Percentiles rank a stretch among this genome's conserved stretches.
Conservation (phyloP, 2,888 invertebrate genomes). For the Pheosia tremula region DNA sequence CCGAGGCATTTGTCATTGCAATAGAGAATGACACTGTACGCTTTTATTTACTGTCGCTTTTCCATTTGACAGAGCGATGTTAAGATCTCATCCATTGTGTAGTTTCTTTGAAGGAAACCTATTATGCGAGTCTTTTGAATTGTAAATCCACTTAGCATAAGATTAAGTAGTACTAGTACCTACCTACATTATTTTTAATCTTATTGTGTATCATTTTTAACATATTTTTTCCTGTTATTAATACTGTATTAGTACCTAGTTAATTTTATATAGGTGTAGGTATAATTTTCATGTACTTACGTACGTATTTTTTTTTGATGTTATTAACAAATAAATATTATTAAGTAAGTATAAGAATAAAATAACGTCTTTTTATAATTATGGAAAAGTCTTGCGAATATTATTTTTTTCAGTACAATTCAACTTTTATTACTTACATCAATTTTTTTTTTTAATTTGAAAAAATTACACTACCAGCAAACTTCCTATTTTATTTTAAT, state of each 20-base stretch:
- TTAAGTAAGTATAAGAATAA: no score
- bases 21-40: constrained; percentile 39
- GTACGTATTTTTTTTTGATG: not conserved
- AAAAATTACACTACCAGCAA: no score
- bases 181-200: constrained; percentile 23
- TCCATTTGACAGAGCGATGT: constrained; percentile 56
- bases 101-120: constrained; percentile 42
- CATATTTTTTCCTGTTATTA: constrained; percentile 1
- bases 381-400: no score
- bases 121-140: constrained; percentile 37
- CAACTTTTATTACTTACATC: not conserved
- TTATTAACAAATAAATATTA: no score
- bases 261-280: not conserved
- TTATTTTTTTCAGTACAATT: not conserved
- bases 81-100: constrained; percentile 58
- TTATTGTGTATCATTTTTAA: constrained; percentile 20
- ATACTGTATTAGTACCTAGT: not conserved
- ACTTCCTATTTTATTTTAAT: no score
- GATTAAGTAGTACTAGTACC: constrained; percentile 28
- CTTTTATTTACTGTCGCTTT: constrained; percentile 57
- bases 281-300: not conserved
- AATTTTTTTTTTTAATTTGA: no score
- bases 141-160: constrained; percentile 32
- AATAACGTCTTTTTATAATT: no score
- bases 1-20: constrained; percentile 58